Conservation (phyloP, 1,140 invertebrate genomes). For the Carposina sasakii region DNA sequence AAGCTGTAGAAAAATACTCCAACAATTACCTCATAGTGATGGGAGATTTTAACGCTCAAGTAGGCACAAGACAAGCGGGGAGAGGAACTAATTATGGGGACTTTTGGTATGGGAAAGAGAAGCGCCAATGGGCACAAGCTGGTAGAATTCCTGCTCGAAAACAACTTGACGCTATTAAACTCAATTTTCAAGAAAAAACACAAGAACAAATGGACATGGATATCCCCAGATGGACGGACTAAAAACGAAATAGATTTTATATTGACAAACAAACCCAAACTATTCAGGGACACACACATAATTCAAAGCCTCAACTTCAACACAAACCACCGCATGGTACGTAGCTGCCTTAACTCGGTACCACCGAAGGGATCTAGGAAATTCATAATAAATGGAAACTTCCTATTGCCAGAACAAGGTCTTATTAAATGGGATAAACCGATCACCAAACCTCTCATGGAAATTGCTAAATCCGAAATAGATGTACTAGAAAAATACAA, state of each 20-base stretch:
- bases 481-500: no score
- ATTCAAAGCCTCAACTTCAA: conserved; percentile 1
- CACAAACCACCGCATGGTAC: conserved; percentile 6
- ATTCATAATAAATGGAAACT: no score
- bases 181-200: conserved; percentile 1
- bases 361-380: neutral
- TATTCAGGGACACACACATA: neutral
- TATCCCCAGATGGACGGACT: neutral
- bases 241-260: conserved; percentile 5
- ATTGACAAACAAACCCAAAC: neutral
- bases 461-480: no score
- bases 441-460: no score
- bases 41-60: conserved; percentile 9
- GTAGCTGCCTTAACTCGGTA: neutral
- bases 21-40: conserved; percentile 2
- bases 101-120: neutral
- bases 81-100: neutral
- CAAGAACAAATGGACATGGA: conserved; percentile 4
- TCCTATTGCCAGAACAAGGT: no score
- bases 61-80: neutral
- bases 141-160: neutral
- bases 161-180: neutral
- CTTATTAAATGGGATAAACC: no score
- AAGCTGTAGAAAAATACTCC: neutral
- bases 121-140: conserved; percentile 1